Conservation (phyloP, 2,888 invertebrate genomes). For the Himalopsyche kuldschensis region DNA sequence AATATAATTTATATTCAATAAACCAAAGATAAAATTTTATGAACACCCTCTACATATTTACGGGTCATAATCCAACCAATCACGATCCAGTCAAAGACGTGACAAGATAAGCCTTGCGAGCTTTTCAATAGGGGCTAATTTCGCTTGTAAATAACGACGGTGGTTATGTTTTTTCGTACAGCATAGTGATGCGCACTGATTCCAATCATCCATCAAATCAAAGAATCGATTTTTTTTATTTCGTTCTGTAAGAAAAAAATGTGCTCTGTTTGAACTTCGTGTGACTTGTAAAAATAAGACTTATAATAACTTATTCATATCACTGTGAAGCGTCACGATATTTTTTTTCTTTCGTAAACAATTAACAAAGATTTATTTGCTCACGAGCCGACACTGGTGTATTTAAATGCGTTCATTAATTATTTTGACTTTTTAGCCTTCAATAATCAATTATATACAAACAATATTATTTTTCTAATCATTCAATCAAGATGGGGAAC, state of each 20-base stretch:
- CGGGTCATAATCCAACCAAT: not conserved
- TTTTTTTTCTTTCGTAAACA: constrained; percentile 18
- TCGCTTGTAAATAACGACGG: not conserved
- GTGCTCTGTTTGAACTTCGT: not conserved
- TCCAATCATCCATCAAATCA: constrained; percentile 31
- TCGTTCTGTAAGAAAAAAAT: not conserved
- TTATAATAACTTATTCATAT: constrained; percentile 29
- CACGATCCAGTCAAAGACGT: not conserved
- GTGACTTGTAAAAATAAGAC: constrained; percentile 26
- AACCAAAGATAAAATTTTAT: constrained; percentile 17
- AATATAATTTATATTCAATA: not conserved
- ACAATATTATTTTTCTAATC: too few relatives aligned
- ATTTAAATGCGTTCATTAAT: not conserved
- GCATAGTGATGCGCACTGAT: constrained; percentile 22
- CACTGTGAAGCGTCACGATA: constrained; percentile 28
- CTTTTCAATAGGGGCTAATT: not conserved
- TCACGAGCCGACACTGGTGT: not conserved
- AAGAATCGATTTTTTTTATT: constrained; percentile 8
- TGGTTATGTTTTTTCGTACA: not conserved
- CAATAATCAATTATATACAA: too few relatives aligned
- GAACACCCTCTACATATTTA: constrained; percentile 15
- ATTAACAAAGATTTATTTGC: constrained; percentile 32
- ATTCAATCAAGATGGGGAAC: too few relatives aligned
- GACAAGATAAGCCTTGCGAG: not conserved
- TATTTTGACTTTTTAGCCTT: too few relatives aligned